Evolutionary conservation across 2,888 invertebrate species (phyloP), one percentile per base, ranked within the genome.

Genomic region (Drosophila diplacantha): DNA sequence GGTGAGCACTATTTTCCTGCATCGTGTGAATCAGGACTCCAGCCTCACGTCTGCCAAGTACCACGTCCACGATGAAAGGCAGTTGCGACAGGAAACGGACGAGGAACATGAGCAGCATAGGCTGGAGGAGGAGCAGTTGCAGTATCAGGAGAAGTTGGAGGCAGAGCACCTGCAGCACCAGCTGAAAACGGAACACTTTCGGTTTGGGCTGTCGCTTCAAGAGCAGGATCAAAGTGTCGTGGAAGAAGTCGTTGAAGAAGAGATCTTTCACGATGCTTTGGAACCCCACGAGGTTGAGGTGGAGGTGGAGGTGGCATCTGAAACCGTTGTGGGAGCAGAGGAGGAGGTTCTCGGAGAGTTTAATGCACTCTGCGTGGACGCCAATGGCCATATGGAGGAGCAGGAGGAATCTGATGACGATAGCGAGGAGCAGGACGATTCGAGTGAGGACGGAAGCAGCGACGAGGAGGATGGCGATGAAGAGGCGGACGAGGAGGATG

Each of bases 281-380:
- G 65, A 72, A 2, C 38, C 54, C 24, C 31, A 69, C 26, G 75
- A 69, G 29, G 69, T 79, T 22, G 69, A 63, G 41, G 68, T 79
- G 31, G 69, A 63, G 41, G 67, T 75, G n/a, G 69, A 63, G 41
- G 67, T 75, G n/a, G 61, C 49, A 12, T 52, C 57, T 6, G 78
- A 73, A 49, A 82, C 77, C n/a, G 73, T 84, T 18, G 85, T 87
- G 53, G 85, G 85, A 12, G 85, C 51, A 35, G 78, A 78, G 11
- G 72, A 77, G 22, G 71, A 75, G n/a, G 47, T 74, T 5, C 53
- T 55, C 44, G 24, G 61, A 39, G 56, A 62, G 34, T 34, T 44
- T 24, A 22, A 46, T 34, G 39, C 22, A 16, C 46, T 46, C 20
- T 46, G 56, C 26, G 46, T 60, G 18, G 60, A 60, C 32, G 66